A percentile compares a stretch with the other conserved stretches of the same genome.
Evolutionary conservation across 2,888 invertebrate species (phyloP).

Genomic region (Empis stercorea): DNA sequence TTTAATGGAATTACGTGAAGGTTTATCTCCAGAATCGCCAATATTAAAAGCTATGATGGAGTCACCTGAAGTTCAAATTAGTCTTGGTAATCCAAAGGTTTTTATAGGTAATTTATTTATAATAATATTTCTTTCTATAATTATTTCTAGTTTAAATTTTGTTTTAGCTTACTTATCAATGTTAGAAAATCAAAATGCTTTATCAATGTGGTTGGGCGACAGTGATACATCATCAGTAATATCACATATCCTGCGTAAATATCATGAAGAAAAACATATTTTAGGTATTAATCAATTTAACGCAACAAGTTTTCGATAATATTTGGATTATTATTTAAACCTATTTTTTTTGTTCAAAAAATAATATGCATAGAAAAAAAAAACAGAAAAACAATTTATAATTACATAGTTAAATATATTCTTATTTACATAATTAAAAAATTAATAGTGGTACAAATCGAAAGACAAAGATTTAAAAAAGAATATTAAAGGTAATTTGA

Average conservation of each 20-base stretch:
- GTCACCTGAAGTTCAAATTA: conserved; percentile 51
- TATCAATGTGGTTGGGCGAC: conserved; percentile 52
- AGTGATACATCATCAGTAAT: conserved; percentile 53
- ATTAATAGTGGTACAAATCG: too few species aligned
- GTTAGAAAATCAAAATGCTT: conserved; percentile 48
- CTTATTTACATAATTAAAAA: too few species aligned
- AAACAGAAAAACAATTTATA: too few species aligned
- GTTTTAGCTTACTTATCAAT: conserved; percentile 51
- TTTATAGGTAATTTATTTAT: conserved; percentile 39
- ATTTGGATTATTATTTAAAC: not conserved
- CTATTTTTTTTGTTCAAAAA: too few species aligned
- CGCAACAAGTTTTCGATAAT: conserved; percentile 7
- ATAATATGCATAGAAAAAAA: too few species aligned
- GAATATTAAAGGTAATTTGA: too few species aligned
- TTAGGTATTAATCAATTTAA: conserved; percentile 39
- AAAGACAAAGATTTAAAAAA: too few species aligned
- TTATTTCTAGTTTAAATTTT: too few species aligned
- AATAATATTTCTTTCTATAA: too few species aligned
- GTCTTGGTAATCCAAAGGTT: conserved; percentile 50
- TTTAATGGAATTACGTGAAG: conserved; percentile 43
- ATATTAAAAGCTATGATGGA: conserved; percentile 50
- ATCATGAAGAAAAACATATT: conserved; percentile 49
- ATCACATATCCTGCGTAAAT: conserved; percentile 51
- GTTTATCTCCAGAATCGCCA: conserved; percentile 45
- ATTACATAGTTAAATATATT: too few species aligned